A percentile compares a stretch with the other conserved stretches of the same genome.
Conservation (phyloP, 2,797 vertebrate genomes). For the Sylvia borin region DNA sequence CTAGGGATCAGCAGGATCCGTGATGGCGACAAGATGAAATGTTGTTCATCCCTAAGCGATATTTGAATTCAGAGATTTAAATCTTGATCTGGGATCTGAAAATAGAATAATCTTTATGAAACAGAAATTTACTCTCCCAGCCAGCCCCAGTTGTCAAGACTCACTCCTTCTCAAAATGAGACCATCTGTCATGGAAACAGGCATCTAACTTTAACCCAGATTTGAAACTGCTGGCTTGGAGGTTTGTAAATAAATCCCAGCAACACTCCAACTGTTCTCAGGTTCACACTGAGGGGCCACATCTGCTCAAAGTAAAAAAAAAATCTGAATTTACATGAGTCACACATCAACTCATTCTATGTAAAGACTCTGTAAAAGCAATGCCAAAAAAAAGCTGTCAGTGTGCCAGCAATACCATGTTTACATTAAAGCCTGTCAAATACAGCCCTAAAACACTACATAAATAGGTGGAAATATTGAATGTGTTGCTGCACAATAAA, state of each 20-base stretch:
- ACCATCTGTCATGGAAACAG: constrained; percentile 25
- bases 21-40: neutral
- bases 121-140: neutral
- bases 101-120: neutral
- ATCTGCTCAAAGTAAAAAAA: constrained; percentile 25
- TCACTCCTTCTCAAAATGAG: constrained; percentile 14
- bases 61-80: neutral
- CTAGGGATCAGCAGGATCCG: neutral
- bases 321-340: constrained; percentile 3
- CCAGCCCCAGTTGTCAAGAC: neutral
- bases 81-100: neutral
- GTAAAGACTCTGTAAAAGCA: constrained; percentile 25
- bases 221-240: constrained; percentile 24
- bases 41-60: neutral
- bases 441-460: constrained; percentile 8
- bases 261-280: constrained; percentile 13
- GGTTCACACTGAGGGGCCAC: neutral
- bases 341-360: neutral
- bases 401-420: constrained; percentile 23
- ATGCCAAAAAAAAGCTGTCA: neutral
- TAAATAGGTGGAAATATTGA: constrained; percentile 53
- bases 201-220: constrained; percentile 21
- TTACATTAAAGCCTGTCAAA: constrained; percentile 54
- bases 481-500: neutral
- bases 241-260: constrained; percentile 21